Conservation (phyloP, 2,797 vertebrate genomes). For the Lithobates sylvaticus region DNA sequence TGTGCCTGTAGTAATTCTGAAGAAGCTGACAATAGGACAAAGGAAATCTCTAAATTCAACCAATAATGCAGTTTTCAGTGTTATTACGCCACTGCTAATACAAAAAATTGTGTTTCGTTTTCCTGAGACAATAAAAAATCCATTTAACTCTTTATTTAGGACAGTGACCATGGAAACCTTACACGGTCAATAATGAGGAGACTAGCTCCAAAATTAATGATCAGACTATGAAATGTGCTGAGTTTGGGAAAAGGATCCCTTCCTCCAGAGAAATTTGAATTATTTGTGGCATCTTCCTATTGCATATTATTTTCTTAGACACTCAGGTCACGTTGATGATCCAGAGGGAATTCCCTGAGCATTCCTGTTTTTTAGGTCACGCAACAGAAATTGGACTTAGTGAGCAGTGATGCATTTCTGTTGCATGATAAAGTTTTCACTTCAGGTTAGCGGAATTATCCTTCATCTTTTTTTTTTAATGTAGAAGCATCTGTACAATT, state of each 20-base stretch:
- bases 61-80: slow-evolving; percentile 11
- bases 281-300: not conserved
- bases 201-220: slow-evolving; percentile 4
- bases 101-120: slow-evolving; percentile 10
- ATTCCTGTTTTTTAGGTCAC: slow-evolving; percentile 29
- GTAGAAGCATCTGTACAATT: not conserved
- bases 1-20: not conserved
- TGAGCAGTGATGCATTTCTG: not conserved
- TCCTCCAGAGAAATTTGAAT: slow-evolving; percentile 16
- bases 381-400: not conserved
- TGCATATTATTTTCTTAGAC: slow-evolving; percentile 10
- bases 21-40: not conserved
- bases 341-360: slow-evolving; percentile 16
- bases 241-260: slow-evolving; percentile 4
- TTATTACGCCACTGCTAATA: not conserved
- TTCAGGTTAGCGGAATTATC: not conserved
- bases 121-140: slow-evolving; percentile 11
- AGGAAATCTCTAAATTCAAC: slow-evolving; percentile 5
- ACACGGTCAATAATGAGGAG: not conserved
- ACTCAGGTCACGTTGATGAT: not conserved
- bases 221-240: not conserved
- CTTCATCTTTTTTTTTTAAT: not conserved
- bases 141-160: slow-evolving; percentile 12
- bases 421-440: not conserved
- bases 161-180: slow-evolving; percentile 21